Evolutionary conservation across 2,888 invertebrate species (phyloP).

Genomic region (Notocelia uddmanniana): DNA sequence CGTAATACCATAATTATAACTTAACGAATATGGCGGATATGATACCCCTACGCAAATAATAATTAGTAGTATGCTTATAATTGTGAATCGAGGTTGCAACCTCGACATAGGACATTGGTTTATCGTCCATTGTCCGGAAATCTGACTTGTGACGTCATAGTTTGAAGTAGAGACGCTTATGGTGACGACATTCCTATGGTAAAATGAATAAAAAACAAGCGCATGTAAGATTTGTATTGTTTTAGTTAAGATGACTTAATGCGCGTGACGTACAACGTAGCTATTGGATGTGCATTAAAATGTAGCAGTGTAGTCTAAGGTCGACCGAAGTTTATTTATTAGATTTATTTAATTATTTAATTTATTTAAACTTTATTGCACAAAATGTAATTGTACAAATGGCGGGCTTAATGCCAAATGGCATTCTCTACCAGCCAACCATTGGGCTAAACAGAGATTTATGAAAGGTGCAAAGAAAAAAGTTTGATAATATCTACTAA

Average conservation of each 20-base stretch:
- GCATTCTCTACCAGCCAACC: too few relatives aligned
- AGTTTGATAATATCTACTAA: too few relatives aligned
- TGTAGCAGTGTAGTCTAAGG: background rate
- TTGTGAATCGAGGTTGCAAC: constrained; percentile 39
- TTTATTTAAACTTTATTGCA: too few relatives aligned
- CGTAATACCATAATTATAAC: constrained; percentile 6
- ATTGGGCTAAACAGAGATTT: too few relatives aligned
- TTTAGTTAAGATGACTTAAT: constrained; percentile 5
- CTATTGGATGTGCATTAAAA: constrained; percentile 1
- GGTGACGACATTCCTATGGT: constrained; percentile 40
- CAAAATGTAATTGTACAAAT: too few relatives aligned
- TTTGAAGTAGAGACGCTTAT: constrained; percentile 21
- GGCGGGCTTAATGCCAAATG: too few relatives aligned
- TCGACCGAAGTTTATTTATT: too few relatives aligned
- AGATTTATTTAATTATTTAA: too few relatives aligned
- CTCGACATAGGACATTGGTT: constrained; percentile 38
- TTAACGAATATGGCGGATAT: constrained; percentile 17
- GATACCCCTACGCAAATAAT: constrained; percentile 23
- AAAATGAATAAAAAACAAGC: constrained; percentile 25
- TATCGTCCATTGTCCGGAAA: constrained; percentile 43
- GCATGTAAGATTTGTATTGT: constrained; percentile 2
- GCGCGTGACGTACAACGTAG: background rate
- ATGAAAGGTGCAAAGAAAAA: too few relatives aligned
- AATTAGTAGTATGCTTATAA: constrained; percentile 19
- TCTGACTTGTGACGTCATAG: constrained; percentile 35